These are phyloP conservation scores for Taeniopygia guttata DNA, from an alignment of 2,797 vertebrate genomes.

Conservation along the genomic window DNA sequence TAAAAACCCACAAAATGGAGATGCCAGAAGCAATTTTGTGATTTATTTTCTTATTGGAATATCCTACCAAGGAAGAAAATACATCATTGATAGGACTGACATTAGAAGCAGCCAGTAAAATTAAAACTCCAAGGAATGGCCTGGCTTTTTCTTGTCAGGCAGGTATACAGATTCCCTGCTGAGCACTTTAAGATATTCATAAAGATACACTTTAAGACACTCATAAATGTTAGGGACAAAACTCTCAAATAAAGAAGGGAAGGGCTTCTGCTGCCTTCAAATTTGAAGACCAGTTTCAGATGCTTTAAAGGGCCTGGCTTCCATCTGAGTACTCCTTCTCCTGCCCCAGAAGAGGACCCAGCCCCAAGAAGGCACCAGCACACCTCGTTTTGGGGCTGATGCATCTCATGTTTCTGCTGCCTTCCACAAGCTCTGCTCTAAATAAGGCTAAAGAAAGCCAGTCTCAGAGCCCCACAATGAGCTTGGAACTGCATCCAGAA, in stretches of 20 bases:
- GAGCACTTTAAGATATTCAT: neutral
- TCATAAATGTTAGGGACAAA: neutral
- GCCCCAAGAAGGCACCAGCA: neutral
- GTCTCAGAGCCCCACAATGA: neutral
- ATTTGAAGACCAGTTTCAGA: neutral
- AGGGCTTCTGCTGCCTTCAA: neutral
- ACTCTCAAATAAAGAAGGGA: neutral
- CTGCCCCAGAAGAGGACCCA: neutral
- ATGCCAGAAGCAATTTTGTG: slow-evolving; percentile 12
- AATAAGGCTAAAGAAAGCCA: neutral
- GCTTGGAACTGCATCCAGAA: neutral
- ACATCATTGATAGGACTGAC: slow-evolving; percentile 26
- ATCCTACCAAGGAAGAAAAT: slow-evolving; percentile 22
- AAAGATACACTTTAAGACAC: neutral
- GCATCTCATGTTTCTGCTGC: neutral
- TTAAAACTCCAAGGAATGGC: neutral
- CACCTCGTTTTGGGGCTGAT: rapidly evolving
- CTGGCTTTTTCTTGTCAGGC: neutral
- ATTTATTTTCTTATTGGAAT: slow-evolving; percentile 43
- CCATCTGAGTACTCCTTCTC: neutral
- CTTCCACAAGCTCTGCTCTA: neutral
- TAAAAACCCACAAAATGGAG: slow-evolving; percentile 24
- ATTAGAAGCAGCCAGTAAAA: slow-evolving; percentile 19
- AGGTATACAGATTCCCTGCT: neutral
- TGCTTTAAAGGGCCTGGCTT: neutral